Evolutionary conservation across 2,888 invertebrate genomes (phyloP), one percentile per base, ranked within the genome.

Genomic region (Parasteatoda lunata): DNA sequence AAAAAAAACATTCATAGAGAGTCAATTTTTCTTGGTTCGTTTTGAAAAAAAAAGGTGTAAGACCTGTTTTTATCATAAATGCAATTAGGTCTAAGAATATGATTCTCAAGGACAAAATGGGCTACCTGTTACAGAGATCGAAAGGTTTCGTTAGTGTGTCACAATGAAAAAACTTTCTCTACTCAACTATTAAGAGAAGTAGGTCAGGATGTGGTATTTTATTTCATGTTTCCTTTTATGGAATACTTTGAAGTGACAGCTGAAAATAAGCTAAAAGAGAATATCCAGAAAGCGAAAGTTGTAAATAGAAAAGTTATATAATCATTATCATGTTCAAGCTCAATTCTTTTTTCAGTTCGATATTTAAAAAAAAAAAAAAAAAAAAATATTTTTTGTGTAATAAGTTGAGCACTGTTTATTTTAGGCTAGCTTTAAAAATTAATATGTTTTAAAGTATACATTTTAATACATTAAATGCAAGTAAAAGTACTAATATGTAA

Each of bases 171-270:
- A 82, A 81, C 77, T 47, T 65, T 84, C 68, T 76, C 52, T 68
- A 78, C 80, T 80, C 80, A 80, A 64, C 45, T 82, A 15, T 79
- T 73, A 73, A 77, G 66, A 77, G 80, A 86, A 86, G 66, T 86
- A 77, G 85, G 85, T 86, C 85, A 86, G 85, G 85, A 86, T 80
- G 85, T 72, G 79, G 85, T 71, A 64, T 80, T 69, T 75, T 68
- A 68, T 59, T 59, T 13, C 9, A 59, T 9, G 9, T 59, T 3
- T n/a, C 59, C 80, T 77, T 86, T 77, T 80, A 80, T 72, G 85
- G 85, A 86, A n/a, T 13, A 59, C 4, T 4, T 59, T 8, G 8
- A 11, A 54, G 8, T 9, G n/a, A 59, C 4, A 7, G 8, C 7
- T 13, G 3, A 59, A 59, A 13, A 6, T 7, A 13, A 11, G 9